Percentiles rank a stretch among this genome's conserved stretches.
These are phyloP conservation scores for Rhinichthys klamathensis DNA, from an alignment of 2,113 vertebrate species.

Conservation along the genomic window DNA sequence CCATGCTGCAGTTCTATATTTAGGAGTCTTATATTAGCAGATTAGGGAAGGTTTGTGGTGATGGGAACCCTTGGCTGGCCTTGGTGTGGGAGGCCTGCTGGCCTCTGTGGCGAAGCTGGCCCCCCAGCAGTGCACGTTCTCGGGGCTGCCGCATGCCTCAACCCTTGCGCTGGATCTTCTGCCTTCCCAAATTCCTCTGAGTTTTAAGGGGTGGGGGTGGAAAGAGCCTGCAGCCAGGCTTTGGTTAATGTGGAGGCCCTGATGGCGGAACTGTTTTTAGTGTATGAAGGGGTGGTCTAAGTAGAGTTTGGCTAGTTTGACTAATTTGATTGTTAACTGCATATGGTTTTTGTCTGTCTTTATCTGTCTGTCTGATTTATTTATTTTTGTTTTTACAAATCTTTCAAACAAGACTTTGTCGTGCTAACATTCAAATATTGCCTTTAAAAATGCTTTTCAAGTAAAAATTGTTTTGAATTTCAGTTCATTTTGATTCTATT, in stretches of 20 bases:
- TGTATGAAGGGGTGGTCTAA: background rate
- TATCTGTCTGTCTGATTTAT: background rate
- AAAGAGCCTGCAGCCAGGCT: background rate
- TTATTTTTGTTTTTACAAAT: background rate
- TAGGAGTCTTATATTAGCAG: constrained; percentile 41
- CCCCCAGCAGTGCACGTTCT: constrained; percentile 48
- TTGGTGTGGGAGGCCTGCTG: constrained; percentile 56
- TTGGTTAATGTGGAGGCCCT: background rate
- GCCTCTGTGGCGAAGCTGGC: constrained; percentile 46
- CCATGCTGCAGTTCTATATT: constrained; percentile 57
- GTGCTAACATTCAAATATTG: too few relatives aligned
- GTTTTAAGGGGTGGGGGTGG: constrained; percentile 13
- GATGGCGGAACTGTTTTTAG: constrained; percentile 8
- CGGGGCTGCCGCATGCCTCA: constrained; percentile 46
- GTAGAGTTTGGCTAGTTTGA: background rate
- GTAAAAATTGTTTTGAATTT: background rate
- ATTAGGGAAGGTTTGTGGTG: constrained; percentile 51
- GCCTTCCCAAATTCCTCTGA: constrained; percentile 47
- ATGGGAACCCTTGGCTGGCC: constrained; percentile 67
- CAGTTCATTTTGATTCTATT: background rate
- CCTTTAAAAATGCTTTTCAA: too few relatives aligned
- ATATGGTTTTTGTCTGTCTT: background rate
- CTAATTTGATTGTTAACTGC: background rate
- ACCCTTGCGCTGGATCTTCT: constrained; percentile 55
- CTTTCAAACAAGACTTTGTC: too few relatives aligned